Conservation (phyloP, 2,888 invertebrate genomes). For the Liposcelis brunnea region DNA sequence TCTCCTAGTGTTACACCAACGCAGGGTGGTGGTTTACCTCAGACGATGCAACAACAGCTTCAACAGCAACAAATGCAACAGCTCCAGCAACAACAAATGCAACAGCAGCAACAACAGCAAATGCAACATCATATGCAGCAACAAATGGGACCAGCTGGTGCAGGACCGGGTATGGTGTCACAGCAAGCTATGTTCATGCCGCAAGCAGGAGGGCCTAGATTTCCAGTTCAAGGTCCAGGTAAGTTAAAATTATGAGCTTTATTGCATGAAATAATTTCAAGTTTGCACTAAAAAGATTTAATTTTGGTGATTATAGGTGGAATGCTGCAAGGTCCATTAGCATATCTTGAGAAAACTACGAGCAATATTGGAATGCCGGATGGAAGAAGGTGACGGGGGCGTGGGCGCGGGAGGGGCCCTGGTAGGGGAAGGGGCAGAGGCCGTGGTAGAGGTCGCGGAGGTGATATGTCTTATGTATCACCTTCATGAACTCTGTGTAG, state of each 20-base stretch:
- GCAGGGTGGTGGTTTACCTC: constrained; percentile 18
- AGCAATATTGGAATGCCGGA: constrained; percentile 81
- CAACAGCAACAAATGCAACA: constrained; percentile 26
- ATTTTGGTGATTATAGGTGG: constrained; percentile 25
- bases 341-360: constrained; percentile 76
- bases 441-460: constrained; percentile 52
- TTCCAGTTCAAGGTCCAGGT: constrained; percentile 30
- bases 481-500: constrained; percentile 12
- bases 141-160: constrained; percentile 10
- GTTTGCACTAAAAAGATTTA: not conserved
- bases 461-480: constrained; percentile 16
- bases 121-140: constrained; percentile 17
- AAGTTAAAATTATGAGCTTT: constrained; percentile 5
- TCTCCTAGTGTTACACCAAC: constrained; percentile 19
- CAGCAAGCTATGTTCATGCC: constrained; percentile 39
- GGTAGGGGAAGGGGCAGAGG: constrained; percentile 59
- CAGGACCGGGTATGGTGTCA: constrained; percentile 17
- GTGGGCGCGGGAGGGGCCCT: constrained; percentile 63
- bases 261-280: not conserved
- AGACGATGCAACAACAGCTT: constrained; percentile 14
- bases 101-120: not conserved
- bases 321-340: constrained; percentile 64
- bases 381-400: constrained; percentile 71
- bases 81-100: constrained; percentile 38
- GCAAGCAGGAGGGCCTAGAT: constrained; percentile 32